Evolutionary conservation across 1,140 invertebrate genomes (phyloP).

Genomic region (Pseudomyrmex flavicornis): DNA sequence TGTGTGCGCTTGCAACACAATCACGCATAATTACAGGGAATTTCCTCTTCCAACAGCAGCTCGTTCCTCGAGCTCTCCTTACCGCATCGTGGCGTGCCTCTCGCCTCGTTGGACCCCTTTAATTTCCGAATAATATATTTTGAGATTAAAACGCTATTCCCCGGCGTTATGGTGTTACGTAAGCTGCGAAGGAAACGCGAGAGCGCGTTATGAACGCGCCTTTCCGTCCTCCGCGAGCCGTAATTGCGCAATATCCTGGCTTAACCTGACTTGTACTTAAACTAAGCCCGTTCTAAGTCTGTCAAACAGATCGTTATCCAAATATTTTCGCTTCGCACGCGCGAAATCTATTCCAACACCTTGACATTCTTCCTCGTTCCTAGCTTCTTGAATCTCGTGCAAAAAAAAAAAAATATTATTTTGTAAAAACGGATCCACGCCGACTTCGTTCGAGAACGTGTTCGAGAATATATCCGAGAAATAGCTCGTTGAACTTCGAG

Average conservation of each 20-base stretch:
- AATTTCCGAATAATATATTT: conserved; percentile 57
- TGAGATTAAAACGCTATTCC: conserved; percentile 60
- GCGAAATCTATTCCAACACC: neutral
- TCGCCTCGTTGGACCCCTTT: conserved; percentile 24
- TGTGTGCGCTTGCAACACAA: conserved; percentile 14
- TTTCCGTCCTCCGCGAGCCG: conserved; percentile 45
- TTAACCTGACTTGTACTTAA: conserved; percentile 60
- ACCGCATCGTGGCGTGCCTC: conserved; percentile 7
- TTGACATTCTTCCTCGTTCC: too few species aligned
- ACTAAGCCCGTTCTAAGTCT: conserved; percentile 60
- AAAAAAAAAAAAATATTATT: neutral
- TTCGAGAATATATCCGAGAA: neutral
- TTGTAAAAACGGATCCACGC: neutral
- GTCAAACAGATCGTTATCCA: conserved; percentile 54
- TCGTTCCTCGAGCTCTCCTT: conserved; percentile 21
- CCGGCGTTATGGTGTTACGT: conserved; percentile 41
- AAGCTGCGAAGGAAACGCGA: conserved; percentile 53
- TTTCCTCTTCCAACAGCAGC: neutral
- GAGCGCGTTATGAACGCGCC: conserved; percentile 62
- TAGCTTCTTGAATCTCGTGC: neutral
- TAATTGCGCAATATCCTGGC: conserved; percentile 67
- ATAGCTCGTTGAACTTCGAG: neutral
- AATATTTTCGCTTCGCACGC: conserved; percentile 36
- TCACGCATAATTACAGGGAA: conserved; percentile 36
- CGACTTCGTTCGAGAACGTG: neutral